These are phyloP conservation scores for Pithys albifrons DNA, from an alignment of 2,113 vertebrate species.

Conservation along the genomic window DNA sequence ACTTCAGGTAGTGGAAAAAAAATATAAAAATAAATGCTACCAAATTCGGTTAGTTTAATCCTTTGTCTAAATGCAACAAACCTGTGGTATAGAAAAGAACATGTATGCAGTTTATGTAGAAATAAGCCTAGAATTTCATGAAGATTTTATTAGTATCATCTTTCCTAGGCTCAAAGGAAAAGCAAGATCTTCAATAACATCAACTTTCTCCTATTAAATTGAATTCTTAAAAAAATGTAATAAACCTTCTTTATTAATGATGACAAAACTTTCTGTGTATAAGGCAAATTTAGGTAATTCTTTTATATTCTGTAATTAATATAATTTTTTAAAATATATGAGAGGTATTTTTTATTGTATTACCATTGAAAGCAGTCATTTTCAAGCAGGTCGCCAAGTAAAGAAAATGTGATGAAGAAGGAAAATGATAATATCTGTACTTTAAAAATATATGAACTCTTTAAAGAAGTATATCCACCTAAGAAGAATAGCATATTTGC, in stretches of 20 bases:
- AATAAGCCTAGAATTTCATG: background rate
- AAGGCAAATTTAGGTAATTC: background rate
- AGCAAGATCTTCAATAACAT: background rate
- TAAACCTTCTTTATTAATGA: conserved; percentile 35
- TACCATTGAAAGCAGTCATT: background rate
- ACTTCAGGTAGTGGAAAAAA: background rate
- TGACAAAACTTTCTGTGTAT: background rate
- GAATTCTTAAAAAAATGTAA: conserved; percentile 16
- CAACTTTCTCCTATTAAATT: conserved; percentile 11
- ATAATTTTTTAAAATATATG: conserved; percentile 4
- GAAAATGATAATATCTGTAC: background rate
- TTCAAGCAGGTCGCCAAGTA: background rate
- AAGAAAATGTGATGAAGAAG: background rate
- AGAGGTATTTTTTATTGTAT: conserved; percentile 6
- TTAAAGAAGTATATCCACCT: background rate
- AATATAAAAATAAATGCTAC: background rate
- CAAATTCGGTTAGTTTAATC: background rate
- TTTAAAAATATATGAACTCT: background rate
- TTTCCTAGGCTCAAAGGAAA: conserved; percentile 22
- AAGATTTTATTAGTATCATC: background rate
- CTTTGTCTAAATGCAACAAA: background rate
- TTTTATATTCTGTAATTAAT: conserved; percentile 24
- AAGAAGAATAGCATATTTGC: background rate
- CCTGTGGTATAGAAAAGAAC: background rate
- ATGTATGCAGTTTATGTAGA: background rate